Conservation (phyloP, 2,797 vertebrate species). For the Xenopus petersii region DNA sequence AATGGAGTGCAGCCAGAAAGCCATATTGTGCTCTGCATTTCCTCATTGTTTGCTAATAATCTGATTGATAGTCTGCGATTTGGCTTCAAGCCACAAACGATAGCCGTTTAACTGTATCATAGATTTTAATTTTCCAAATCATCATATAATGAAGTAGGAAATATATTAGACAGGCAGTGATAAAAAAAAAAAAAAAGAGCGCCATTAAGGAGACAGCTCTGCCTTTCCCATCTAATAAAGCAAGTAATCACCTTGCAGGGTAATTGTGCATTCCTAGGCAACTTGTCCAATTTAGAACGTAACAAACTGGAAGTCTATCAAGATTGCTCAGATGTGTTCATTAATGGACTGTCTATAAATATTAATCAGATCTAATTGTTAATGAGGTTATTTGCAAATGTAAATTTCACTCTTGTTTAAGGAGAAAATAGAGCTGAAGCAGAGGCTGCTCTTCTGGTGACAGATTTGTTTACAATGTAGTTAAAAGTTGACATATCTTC, state of each 20-base stretch:
- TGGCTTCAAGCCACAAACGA: neutral
- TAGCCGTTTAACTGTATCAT: slow-evolving; percentile 24
- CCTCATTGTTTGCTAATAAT: too few relatives aligned
- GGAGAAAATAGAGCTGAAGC: too few relatives aligned
- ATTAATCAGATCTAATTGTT: slow-evolving; percentile 35
- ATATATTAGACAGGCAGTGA: slow-evolving; percentile 19
- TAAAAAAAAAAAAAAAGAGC: slow-evolving; percentile 31
- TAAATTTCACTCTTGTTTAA: neutral
- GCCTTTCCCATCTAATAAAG: slow-evolving; percentile 28
- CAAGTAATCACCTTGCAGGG: slow-evolving; percentile 33
- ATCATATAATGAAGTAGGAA: slow-evolving; percentile 23
- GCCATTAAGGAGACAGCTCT: slow-evolving; percentile 24
- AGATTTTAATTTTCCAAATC: slow-evolving; percentile 22
- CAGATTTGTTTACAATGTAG: too few relatives aligned
- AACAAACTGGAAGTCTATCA: slow-evolving; percentile 32
- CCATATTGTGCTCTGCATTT: too few relatives aligned
- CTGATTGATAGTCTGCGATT: slow-evolving; percentile 8
- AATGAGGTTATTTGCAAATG: neutral
- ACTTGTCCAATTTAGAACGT: slow-evolving; percentile 38
- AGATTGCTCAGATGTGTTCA: slow-evolving; percentile 28
- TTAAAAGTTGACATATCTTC: too few relatives aligned
- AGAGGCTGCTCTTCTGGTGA: too few relatives aligned
- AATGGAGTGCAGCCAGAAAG: too few relatives aligned
- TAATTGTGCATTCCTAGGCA: slow-evolving; percentile 24
- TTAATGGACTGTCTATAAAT: slow-evolving; percentile 40